Percentiles rank a stretch among this genome's conserved stretches.
Conservation (phyloP, 1,140 invertebrate species). For the Zaprionus nigranus region DNA sequence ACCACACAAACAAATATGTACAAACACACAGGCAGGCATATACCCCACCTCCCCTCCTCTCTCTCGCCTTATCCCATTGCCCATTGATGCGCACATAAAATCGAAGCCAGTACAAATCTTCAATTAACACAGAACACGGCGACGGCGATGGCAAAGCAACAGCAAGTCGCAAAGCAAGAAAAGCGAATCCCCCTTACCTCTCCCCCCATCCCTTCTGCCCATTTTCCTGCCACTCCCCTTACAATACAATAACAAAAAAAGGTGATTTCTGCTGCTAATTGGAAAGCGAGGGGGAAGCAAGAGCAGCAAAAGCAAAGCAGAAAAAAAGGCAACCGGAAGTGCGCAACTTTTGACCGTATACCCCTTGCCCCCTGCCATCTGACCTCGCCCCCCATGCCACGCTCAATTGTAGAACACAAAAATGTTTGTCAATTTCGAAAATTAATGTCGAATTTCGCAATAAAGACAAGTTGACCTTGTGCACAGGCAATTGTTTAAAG, state of each 20-base stretch:
- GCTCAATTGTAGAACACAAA: background rate
- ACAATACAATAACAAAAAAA: conserved; percentile 34
- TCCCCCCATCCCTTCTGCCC: background rate
- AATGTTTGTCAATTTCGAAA: conserved; percentile 58
- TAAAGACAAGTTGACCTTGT: conserved; percentile 19
- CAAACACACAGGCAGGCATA: background rate
- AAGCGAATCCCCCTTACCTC: conserved; percentile 9
- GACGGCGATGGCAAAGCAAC: background rate
- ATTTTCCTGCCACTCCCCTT: background rate
- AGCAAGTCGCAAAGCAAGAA: conserved; percentile 22
- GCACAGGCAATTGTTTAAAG: conserved; percentile 33
- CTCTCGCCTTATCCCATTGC: conserved; percentile 17
- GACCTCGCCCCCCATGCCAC: background rate
- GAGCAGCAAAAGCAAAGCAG: background rate
- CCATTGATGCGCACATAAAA: conserved; percentile 62
- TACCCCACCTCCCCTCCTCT: background rate
- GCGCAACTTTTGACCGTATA: conserved; percentile 5
- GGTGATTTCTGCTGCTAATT: conserved; percentile 81
- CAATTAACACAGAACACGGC: conserved; percentile 68
- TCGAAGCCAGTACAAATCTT: conserved; percentile 74
- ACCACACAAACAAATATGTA: background rate
- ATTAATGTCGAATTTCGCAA: conserved; percentile 51
- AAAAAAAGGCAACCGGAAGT: conserved; percentile 31
- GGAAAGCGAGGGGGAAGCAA: conserved; percentile 65
- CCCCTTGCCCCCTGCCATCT: background rate